Base-by-base conservation (phyloP, 1,140 invertebrate species). In the Hycleus cichorii region DNA sequence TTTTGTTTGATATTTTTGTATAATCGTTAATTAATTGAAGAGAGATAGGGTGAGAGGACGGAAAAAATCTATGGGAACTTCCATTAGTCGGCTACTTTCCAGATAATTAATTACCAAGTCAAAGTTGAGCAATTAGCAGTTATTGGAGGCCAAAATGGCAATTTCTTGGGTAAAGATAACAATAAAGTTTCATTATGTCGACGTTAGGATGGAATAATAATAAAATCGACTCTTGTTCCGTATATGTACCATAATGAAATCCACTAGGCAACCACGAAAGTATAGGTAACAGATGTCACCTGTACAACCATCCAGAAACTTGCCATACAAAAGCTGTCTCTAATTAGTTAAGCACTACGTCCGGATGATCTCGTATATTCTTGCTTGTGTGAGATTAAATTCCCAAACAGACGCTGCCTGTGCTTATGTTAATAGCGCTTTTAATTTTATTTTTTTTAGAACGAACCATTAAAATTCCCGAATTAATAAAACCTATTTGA, bases 241-340 rank as follows among this genome's bases (percentile, higher is more conserved):
- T 18, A 7, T 32, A 32, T 7, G 32, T 32, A 32, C 32, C 46
- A 47, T 57, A 48, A 57, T 57, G 54, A 49, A 57, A 57, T 57
- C 54, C 47, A 40, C 40, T 38, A 32, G 39, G 47, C 47, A 57
- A 57, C 45, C 54, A 40, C 54, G 54, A 48, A 57, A 47, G 54
- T 57, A 57, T 57, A 57, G 54, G 54, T 57, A 57, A 40, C 54
- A 57, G 54, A 47, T 57, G 54, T 57, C 54, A 57, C 54, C 46
- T 47, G 54, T 49, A 57, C 54, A 57, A 49, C 42, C 54, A 43
- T 9, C 54, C 54, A 56, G 47, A 47, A 56, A 56, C 53, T 56
- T 57, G 38, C 40, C 48, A 24, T 48, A 44, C 46, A 46, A 57
- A 47, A 47, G 54, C 39, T 57, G 54, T 46, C 48, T 57, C 46